Conservation (phyloP, 2,113 vertebrate genomes). For the Bambusicola thoracicus region DNA sequence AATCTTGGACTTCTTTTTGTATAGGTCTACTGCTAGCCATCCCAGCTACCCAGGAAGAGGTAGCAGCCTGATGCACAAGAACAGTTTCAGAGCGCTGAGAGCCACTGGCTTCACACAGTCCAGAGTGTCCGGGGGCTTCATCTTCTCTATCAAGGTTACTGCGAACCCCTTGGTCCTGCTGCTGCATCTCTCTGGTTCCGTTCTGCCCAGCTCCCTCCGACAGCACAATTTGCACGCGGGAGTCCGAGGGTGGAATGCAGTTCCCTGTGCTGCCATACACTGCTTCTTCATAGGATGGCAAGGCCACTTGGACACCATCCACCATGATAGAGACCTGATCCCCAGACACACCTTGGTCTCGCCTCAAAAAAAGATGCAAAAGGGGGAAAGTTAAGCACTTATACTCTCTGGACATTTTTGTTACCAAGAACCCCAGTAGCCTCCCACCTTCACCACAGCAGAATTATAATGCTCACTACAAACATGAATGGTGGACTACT, state of each 20-base stretch:
- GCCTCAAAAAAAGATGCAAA: conserved; percentile 69
- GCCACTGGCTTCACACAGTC: conserved; percentile 86
- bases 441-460: not conserved
- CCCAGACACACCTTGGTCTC: conserved; percentile 93
- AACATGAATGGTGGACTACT: not conserved
- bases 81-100: conserved; percentile 90
- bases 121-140: conserved; percentile 77
- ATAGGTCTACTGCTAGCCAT: conserved; percentile 78
- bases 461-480: not conserved
- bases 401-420: not conserved
- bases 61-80: conserved; percentile 87
- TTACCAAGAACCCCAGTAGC: not conserved
- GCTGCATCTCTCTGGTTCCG: conserved; percentile 61
- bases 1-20: conserved; percentile 86
- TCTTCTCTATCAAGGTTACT: conserved; percentile 80
- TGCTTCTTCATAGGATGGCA: conserved; percentile 97
- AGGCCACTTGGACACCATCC: conserved; percentile 93
- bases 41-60: conserved; percentile 88
- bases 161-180: conserved; percentile 59
- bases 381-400: not conserved
- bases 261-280: conserved; percentile 92
- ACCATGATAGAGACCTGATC: conserved; percentile 94
- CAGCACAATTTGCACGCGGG: conserved; percentile 93
- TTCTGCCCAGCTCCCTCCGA: conserved; percentile 84
- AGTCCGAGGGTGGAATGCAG: conserved; percentile 82